Conservation (phyloP, 2,797 vertebrate species). For the Falco cherrug region DNA sequence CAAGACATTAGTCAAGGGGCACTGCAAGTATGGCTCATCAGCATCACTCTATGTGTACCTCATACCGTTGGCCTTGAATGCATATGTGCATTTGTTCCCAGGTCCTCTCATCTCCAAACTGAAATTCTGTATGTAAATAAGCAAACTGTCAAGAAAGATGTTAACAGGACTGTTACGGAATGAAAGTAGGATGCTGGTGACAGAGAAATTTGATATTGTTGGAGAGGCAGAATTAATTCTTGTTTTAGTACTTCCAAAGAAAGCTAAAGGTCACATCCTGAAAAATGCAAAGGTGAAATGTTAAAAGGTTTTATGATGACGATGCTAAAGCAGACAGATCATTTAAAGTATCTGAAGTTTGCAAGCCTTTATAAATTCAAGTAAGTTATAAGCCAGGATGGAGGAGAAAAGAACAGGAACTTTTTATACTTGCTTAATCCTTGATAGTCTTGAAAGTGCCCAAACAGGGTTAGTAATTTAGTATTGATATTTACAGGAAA, state of each 20-base stretch:
- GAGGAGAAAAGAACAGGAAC: not conserved
- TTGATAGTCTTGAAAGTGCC: not conserved
- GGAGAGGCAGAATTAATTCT: constrained; percentile 7
- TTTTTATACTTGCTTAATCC: not conserved
- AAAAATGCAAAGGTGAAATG: not conserved
- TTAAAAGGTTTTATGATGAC: not conserved
- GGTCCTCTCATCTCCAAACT: not conserved
- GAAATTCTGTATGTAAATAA: not conserved
- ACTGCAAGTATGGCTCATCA: constrained; percentile 6
- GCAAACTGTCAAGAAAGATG: not conserved
- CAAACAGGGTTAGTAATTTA: not conserved
- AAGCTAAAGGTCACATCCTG: not conserved
- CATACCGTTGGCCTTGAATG: not conserved
- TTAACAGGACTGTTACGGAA: not conserved
- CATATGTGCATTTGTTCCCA: not conserved
- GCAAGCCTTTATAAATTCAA: not conserved
- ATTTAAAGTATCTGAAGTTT: not conserved
- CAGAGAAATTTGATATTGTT: not conserved
- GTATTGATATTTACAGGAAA: not conserved
- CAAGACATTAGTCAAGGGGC: constrained; percentile 9
- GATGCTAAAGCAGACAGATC: not conserved
- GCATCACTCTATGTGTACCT: not conserved
- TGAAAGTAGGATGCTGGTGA: not conserved
- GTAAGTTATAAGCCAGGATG: not conserved
- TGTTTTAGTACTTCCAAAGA: not conserved